Evolutionary conservation across 2,888 invertebrate species (phyloP).

Genomic region (Myopa testacea): DNA sequence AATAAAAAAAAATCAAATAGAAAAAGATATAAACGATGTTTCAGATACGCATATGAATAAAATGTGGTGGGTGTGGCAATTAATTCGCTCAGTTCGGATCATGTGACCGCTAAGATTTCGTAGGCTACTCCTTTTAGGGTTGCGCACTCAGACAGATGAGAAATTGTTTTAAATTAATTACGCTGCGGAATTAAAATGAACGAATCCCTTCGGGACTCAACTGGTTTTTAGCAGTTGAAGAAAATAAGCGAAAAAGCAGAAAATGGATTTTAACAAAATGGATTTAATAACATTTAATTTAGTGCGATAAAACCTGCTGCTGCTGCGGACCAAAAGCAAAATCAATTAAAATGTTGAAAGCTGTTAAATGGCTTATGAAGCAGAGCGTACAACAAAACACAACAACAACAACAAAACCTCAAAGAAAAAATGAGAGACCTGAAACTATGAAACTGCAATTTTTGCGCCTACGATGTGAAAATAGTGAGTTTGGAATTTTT

Average conservation of each 20-base stretch:
- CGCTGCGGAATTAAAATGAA: neutral
- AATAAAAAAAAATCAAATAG: too few relatives aligned
- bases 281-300: too few relatives aligned
- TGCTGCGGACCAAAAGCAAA: neutral
- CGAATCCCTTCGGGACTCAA: too few relatives aligned
- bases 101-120: too few relatives aligned
- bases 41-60: too few relatives aligned
- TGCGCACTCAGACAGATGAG: slow-evolving; percentile 5
- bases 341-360: slow-evolving; percentile 26
- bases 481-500: neutral
- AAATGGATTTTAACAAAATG: too few relatives aligned
- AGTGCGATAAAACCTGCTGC: neutral
- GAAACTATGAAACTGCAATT: neutral
- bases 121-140: neutral
- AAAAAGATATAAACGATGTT: too few relatives aligned
- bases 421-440: neutral
- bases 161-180: slow-evolving; percentile 20
- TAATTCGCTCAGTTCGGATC: too few relatives aligned
- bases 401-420: neutral
- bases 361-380: slow-evolving; percentile 20
- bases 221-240: neutral
- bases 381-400: neutral
- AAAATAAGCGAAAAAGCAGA: neutral
- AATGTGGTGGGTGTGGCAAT: too few relatives aligned
- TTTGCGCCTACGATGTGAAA: slow-evolving; percentile 13